Evolutionary conservation across 2,888 invertebrate species (phyloP).

Genomic region (Epirrhoe tristata): DNA sequence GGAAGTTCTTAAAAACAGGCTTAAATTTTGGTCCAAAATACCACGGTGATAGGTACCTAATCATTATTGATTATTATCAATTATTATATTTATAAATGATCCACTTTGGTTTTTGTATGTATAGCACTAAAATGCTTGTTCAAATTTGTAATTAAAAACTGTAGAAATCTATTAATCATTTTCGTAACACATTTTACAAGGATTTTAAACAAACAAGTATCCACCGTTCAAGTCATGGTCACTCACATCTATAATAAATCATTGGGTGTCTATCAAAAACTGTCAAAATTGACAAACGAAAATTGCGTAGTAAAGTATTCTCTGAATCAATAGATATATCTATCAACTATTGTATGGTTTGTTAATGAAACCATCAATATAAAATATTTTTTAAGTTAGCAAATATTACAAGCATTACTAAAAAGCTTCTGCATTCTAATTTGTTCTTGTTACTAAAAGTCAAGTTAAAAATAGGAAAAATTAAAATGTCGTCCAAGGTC

Average conservation of each 20-base stretch:
- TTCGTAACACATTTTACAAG: constrained; percentile 22
- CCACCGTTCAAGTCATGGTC: constrained; percentile 38
- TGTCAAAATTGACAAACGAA: constrained; percentile 73
- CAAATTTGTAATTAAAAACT: constrained; percentile 9
- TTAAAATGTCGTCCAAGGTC: neutral
- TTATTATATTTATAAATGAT: too few species aligned
- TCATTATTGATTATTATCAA: too few species aligned
- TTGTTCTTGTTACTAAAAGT: too few species aligned
- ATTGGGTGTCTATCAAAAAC: constrained; percentile 53
- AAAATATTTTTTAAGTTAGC: constrained; percentile 62
- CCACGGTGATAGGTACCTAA: too few species aligned
- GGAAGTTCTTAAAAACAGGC: too few species aligned
- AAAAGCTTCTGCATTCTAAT: too few species aligned
- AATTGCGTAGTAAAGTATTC: constrained; percentile 59
- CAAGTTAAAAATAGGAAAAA: too few species aligned
- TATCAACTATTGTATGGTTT: constrained; percentile 56
- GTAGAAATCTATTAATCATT: constrained; percentile 27
- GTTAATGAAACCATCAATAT: constrained; percentile 73
- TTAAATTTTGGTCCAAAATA: too few species aligned
- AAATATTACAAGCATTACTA: neutral
- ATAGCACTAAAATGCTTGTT: neutral
- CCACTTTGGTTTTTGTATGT: neutral
- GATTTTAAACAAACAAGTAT: constrained; percentile 16
- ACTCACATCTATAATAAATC: constrained; percentile 62
- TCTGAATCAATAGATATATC: constrained; percentile 55